These are phyloP conservation scores for Eupithecia centaureata DNA, from an alignment of 2,888 invertebrate genomes.

Conservation along the genomic window DNA sequence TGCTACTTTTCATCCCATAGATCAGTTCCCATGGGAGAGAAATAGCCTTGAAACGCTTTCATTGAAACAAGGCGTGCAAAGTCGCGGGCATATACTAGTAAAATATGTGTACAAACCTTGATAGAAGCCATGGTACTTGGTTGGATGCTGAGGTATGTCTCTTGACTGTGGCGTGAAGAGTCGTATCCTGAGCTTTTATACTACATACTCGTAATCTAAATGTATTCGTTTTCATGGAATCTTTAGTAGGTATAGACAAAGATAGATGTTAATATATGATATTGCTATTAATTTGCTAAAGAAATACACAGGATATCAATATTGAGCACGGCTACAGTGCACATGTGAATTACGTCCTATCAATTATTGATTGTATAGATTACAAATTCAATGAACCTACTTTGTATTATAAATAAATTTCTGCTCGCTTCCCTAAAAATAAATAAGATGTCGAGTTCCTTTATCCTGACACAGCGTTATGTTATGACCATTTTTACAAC, in stretches of 20 bases:
- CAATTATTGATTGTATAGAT: not conserved
- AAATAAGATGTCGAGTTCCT: not conserved
- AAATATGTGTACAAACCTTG: slow-evolving; percentile 38
- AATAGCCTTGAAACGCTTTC: no score
- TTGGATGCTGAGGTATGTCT: slow-evolving; percentile 9
- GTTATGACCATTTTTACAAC: not conserved
- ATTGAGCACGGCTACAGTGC: not conserved
- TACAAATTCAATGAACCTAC: not conserved
- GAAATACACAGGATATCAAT: slow-evolving; percentile 23
- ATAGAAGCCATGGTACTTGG: slow-evolving; percentile 38
- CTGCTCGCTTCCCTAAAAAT: not conserved
- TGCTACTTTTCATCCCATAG: no score
- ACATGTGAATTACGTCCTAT: not conserved
- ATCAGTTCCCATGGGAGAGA: no score
- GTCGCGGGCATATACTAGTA: not conserved
- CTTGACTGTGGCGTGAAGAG: slow-evolving; percentile 24
- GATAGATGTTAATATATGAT: no score
- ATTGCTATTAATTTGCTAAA: slow-evolving; percentile 32
- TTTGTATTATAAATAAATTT: not conserved
- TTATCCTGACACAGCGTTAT: not conserved
- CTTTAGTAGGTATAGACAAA: not conserved
- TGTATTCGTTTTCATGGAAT: slow-evolving; percentile 36
- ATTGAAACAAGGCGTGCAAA: no score
- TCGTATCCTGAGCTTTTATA: slow-evolving; percentile 31
- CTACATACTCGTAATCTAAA: slow-evolving; percentile 24